These are phyloP conservation scores for Lissonota sp. DNA, from an alignment of 2,888 invertebrate genomes.

Conservation along the genomic window DNA sequence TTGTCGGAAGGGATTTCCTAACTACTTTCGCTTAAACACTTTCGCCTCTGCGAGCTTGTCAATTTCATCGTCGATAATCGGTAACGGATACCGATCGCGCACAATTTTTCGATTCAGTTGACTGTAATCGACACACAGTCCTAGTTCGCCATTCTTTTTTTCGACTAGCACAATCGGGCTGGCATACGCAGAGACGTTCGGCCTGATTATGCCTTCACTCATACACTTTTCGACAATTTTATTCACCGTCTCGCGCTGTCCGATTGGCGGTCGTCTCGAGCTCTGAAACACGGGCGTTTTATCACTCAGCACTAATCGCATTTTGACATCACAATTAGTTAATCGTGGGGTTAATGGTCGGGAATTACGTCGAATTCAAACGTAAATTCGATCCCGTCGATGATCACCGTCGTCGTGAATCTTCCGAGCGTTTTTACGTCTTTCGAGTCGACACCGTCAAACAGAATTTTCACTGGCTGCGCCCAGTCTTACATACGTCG, in stretches of 20 bases:
- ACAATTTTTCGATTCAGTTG: constrained; percentile 76
- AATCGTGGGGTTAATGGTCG: not conserved
- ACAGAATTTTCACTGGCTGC: constrained; percentile 24
- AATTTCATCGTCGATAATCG: constrained; percentile 72
- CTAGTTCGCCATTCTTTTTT: constrained; percentile 69
- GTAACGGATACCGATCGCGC: constrained; percentile 66
- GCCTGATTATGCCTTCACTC: constrained; percentile 72
- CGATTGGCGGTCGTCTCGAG: constrained; percentile 68
- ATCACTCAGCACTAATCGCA: constrained; percentile 72
- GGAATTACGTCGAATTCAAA: not conserved
- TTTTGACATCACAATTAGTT: constrained; percentile 60
- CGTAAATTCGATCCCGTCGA: constrained; percentile 12
- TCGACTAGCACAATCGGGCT: constrained; percentile 73
- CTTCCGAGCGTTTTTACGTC: constrained; percentile 18
- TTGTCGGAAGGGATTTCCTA: too few relatives aligned
- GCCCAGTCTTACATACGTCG: constrained; percentile 40
- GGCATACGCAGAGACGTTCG: constrained; percentile 75
- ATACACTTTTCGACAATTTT: constrained; percentile 73
- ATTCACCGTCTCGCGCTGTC: constrained; percentile 70
- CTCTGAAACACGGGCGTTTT: constrained; percentile 71
- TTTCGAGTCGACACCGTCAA: constrained; percentile 41
- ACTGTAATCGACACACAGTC: constrained; percentile 80
- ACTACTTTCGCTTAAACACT: too few relatives aligned
- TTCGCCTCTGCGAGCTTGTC: constrained; percentile 43
- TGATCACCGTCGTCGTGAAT: constrained; percentile 1